These are phyloP conservation scores for Salvator merianae DNA, from an alignment of 2,113 vertebrate species.

Conservation along the genomic window DNA sequence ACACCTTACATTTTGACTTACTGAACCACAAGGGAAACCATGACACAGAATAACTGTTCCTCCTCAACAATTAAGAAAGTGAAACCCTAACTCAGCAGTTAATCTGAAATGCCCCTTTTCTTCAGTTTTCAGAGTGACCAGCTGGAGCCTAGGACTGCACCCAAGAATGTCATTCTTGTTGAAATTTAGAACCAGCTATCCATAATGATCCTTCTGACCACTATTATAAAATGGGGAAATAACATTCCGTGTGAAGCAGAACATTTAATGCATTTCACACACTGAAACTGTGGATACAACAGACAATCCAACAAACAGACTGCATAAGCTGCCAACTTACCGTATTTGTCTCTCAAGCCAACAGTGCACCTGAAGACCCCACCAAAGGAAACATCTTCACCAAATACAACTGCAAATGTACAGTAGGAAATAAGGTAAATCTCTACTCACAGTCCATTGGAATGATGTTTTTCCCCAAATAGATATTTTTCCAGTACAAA, in stretches of 20 bases:
- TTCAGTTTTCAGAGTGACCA: too few species aligned
- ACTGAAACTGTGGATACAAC: not conserved
- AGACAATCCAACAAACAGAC: not conserved
- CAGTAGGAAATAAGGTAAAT: constrained; percentile 33
- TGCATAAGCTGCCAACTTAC: constrained; percentile 72
- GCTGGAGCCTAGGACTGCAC: not conserved
- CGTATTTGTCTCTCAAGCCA: constrained; percentile 96
- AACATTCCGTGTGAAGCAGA: not conserved
- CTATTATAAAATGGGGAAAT: not conserved
- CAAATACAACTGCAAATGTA: constrained; percentile 92
- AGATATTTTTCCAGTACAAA: too few species aligned
- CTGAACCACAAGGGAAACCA: too few species aligned
- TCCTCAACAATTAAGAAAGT: too few species aligned
- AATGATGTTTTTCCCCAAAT: too few species aligned
- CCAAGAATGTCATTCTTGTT: not conserved
- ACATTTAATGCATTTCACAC: not conserved
- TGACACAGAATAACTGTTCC: too few species aligned
- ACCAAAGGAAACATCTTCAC: constrained; percentile 97
- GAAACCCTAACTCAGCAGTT: too few species aligned
- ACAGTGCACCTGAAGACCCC: constrained; percentile 99
- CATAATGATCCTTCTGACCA: not conserved
- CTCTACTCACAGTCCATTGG: constrained; percentile 2
- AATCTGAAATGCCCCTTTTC: too few species aligned
- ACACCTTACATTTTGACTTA: too few species aligned
- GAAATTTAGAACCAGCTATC: not conserved